These are phyloP conservation scores for Cerastis leucographa DNA, from an alignment of 2,888 invertebrate species.

Conservation along the genomic window DNA sequence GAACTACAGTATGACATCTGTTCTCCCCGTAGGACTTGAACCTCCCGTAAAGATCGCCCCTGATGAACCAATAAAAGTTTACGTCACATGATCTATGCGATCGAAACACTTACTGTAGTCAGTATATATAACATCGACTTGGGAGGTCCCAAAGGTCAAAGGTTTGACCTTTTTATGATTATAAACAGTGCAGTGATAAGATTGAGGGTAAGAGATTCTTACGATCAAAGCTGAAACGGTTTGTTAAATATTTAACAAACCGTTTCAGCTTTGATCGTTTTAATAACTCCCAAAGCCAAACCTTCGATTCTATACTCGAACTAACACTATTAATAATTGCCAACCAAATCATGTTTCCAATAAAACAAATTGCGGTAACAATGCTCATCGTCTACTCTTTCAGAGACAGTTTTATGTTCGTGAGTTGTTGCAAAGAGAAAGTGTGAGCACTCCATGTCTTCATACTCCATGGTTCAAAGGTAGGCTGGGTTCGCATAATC, in stretches of 20 bases:
- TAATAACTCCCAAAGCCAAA: background rate
- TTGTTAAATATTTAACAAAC: too few relatives aligned
- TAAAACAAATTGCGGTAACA: background rate
- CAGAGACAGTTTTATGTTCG: background rate
- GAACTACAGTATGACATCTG: too few relatives aligned
- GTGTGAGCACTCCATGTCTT: slow-evolving; percentile 5
- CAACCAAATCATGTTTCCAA: background rate
- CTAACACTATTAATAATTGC: background rate
- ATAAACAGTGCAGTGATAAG: background rate
- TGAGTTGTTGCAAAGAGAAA: background rate
- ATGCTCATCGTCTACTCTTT: background rate
- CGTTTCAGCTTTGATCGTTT: too few relatives aligned
- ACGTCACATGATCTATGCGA: too few relatives aligned
- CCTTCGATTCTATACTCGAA: background rate
- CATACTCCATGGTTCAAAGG: slow-evolving; percentile 27
- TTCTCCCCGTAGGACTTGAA: too few relatives aligned
- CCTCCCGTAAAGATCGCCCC: too few relatives aligned
- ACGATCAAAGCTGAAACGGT: background rate
- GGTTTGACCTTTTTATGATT: background rate
- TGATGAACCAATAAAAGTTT: too few relatives aligned
- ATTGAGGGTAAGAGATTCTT: background rate
- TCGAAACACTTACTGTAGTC: too few relatives aligned
- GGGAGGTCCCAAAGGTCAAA: too few relatives aligned
- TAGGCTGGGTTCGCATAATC: slow-evolving; percentile 56
- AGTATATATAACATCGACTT: too few relatives aligned